phyloP scores from a whole-genome alignment of 2,888 invertebrate species.

The Drosophila helvetica region DNA sequence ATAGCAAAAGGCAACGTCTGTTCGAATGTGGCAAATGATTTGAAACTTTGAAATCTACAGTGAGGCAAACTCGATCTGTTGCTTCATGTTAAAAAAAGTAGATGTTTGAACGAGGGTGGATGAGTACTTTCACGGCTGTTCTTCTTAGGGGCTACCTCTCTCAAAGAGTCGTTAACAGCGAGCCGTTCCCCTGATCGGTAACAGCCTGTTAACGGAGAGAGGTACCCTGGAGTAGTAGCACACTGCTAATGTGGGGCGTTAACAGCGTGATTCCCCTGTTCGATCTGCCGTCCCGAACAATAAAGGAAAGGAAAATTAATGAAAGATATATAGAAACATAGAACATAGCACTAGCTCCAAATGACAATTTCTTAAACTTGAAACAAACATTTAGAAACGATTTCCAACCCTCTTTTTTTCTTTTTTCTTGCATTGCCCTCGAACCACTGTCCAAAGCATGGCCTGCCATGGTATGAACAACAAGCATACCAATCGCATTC shows the following conservation, averaged over 20 bases:
- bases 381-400: too few species aligned
- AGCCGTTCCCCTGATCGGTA: not conserved
- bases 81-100: not conserved
- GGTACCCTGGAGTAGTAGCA: too few species aligned
- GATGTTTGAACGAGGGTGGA: too few species aligned
- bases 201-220: not conserved
- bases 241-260: too few species aligned
- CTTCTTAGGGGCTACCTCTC: not conserved
- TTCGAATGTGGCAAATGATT: conserved; percentile 54
- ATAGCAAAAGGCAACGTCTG: conserved; percentile 45
- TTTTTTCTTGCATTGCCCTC: not conserved
- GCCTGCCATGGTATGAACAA: conserved; percentile 7
- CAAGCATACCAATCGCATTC: conserved; percentile 38
- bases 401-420: not conserved
- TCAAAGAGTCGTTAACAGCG: not conserved
- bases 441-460: conserved; percentile 47
- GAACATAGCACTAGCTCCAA: not conserved
- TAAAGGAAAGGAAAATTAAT: not conserved
- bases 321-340: too few species aligned
- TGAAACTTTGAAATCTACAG: conserved; percentile 44
- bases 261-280: not conserved
- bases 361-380: not conserved
- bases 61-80: not conserved
- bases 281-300: not conserved
- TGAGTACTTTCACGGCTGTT: too few species aligned